These are phyloP conservation scores for Larimichthys polyactis DNA, from an alignment of 2,113 vertebrate genomes.

Conservation along the genomic window DNA sequence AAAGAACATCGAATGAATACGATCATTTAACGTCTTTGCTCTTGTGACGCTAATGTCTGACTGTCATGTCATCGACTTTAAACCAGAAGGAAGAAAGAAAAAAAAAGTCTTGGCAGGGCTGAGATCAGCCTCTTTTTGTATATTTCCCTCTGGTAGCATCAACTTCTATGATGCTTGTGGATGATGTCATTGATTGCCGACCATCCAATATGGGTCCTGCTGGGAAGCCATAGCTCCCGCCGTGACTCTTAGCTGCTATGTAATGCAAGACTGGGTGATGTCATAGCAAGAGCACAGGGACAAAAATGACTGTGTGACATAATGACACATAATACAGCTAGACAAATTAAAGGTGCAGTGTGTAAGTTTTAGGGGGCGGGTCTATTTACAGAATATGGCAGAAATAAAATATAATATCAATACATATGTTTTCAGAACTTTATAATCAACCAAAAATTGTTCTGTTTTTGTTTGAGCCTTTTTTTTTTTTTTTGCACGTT, in stretches of 20 bases:
- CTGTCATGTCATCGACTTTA: slow-evolving; percentile 47
- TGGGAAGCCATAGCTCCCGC: slow-evolving; percentile 69
- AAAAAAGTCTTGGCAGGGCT: background rate
- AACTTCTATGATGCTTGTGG: slow-evolving; percentile 32
- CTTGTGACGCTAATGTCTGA: slow-evolving; percentile 39
- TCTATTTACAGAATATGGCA: no score
- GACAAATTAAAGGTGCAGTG: background rate
- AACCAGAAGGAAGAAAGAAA: background rate
- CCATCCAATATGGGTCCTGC: slow-evolving; percentile 68
- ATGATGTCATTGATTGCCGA: slow-evolving; percentile 74
- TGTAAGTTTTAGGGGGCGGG: no score
- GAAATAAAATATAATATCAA: no score
- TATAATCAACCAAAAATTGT: no score
- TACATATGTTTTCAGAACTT: no score
- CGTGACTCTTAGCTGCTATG: slow-evolving; percentile 64
- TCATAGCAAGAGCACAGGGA: slow-evolving; percentile 54
- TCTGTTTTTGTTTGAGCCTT: no score
- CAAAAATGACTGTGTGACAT: slow-evolving; percentile 7
- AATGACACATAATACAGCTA: background rate
- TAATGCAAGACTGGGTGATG: slow-evolving; percentile 76
- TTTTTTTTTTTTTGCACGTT: no score
- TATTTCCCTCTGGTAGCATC: slow-evolving; percentile 33
- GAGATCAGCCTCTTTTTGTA: slow-evolving; percentile 60
- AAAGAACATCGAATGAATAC: slow-evolving; percentile 27
- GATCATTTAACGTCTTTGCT: slow-evolving; percentile 22